Base-by-base conservation (phyloP, 2,888 invertebrate genomes). In the Acanthococcus lagerstroemiae region DNA sequence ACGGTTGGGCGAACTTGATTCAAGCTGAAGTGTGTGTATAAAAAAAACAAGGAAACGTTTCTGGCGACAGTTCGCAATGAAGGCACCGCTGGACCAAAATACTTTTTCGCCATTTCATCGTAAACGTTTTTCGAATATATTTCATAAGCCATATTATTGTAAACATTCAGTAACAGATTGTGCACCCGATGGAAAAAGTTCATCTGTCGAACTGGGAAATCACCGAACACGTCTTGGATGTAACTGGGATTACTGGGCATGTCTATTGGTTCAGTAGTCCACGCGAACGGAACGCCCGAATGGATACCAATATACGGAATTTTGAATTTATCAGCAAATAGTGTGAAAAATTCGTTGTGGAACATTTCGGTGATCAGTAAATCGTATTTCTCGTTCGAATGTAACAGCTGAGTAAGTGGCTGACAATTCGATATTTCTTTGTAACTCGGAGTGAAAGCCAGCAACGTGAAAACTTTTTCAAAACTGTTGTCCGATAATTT, bases 291-390 rank as follows among this genome's bases (percentile, higher is more conserved):
- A n/a, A 80, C 77, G 70, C 82, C 81, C 4, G 84, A 81, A 15
- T 81, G 81, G 4, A 83, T 71, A 0, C 78, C 78, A 0, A 86
- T 78, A 1, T 82, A 80, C 0, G 86, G 86, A 0, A 82, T 83
- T 50, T 80, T 75, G 12, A 86, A 79, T 70, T 83, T 80, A 71
- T 85, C 79, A 0, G 83, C 83, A 27, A 88, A 74, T 3, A 83
- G 84, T 70, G 86, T 75, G 73, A 83, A 82, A 73, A 88, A 88
- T 72, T 88, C 85, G 58, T 82, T 81, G 70, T 85, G 86, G 73
- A 88, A 88, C 67, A 81, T 81, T 75, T 89, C 87, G 65, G 83
- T 77, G 0, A 89, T 74, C 6, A 87, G 78, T 0, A 88, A 74
- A 74, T 90, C 87, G 72, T 82, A 87, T 27, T 52, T 30, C 2